Conservation (phyloP, 2,888 invertebrate species). For the Dicycla oo region DNA sequence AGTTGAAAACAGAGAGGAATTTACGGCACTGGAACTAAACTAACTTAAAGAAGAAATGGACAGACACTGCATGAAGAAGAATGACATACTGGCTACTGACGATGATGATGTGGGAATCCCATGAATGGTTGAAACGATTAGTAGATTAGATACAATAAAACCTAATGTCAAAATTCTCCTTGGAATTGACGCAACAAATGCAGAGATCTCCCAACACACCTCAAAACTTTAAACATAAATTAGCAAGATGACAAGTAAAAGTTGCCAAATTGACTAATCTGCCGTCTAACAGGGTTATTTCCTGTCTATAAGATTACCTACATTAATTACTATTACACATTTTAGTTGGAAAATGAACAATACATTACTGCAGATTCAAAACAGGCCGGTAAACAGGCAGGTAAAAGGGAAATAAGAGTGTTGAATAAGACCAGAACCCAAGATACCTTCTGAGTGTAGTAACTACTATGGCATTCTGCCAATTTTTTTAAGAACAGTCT, state of each 20-base stretch:
- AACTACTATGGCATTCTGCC: slow-evolving; percentile 51
- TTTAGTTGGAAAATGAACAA: slow-evolving; percentile 24
- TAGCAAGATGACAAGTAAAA: slow-evolving; percentile 19
- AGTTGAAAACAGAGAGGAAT: slow-evolving; percentile 8
- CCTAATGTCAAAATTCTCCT: neutral
- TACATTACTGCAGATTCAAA: slow-evolving; percentile 29
- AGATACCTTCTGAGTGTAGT: slow-evolving; percentile 14
- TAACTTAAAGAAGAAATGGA: neutral
- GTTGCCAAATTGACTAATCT: slow-evolving; percentile 12
- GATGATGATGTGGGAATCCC: neutral
- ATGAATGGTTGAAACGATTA: neutral
- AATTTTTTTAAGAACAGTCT: slow-evolving; percentile 20
- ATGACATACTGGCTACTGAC: neutral
- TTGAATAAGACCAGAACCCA: slow-evolving; percentile 18
- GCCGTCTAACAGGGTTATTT: neutral
- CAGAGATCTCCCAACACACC: neutral
- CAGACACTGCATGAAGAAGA: neutral
- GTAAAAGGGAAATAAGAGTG: neutral
- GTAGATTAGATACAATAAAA: neutral
- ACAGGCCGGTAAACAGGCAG: neutral
- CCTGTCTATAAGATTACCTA: slow-evolving; percentile 11
- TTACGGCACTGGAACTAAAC: neutral
- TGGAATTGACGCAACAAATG: slow-evolving; percentile 3
- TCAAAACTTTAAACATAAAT: slow-evolving; percentile 14
- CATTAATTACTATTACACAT: slow-evolving; percentile 17